phyloP scores from a whole-genome alignment of 2,888 invertebrate species.

The Philopedon plagiatum region DNA sequence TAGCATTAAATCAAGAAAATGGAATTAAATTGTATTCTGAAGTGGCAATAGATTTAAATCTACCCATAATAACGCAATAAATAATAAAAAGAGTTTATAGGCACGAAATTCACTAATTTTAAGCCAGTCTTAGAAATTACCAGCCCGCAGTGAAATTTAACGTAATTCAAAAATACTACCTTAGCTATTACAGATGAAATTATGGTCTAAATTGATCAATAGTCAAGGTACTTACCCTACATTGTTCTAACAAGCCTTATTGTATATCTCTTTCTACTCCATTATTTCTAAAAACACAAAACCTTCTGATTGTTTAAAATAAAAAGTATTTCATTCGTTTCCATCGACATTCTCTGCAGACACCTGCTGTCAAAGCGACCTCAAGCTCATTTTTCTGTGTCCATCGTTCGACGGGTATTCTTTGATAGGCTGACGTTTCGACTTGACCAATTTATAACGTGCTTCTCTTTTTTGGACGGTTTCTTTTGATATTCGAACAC shows the following conservation, averaged over 20 bases:
- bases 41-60: no score
- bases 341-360: constrained; percentile 16
- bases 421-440: constrained; percentile 50
- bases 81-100: no score
- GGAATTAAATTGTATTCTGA: no score
- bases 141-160: no score
- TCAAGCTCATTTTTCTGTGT: constrained; percentile 46
- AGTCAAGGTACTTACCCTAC: background rate
- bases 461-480: constrained; percentile 41
- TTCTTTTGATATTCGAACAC: constrained; percentile 41
- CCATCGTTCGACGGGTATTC: constrained; percentile 29
- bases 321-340: constrained; percentile 5
- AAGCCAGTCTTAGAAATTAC: no score
- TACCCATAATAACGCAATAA: no score
- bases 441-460: constrained; percentile 48
- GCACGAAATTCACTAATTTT: no score
- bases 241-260: no score
- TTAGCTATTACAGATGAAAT: no score
- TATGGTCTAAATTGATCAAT: no score
- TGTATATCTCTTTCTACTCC: background rate
- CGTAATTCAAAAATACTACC: no score
- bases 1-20: no score
- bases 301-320: background rate
- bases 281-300: background rate
- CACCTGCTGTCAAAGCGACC: constrained; percentile 43